Conservation (phyloP, 2,797 vertebrate genomes). For the Thaleichthys pacificus region DNA sequence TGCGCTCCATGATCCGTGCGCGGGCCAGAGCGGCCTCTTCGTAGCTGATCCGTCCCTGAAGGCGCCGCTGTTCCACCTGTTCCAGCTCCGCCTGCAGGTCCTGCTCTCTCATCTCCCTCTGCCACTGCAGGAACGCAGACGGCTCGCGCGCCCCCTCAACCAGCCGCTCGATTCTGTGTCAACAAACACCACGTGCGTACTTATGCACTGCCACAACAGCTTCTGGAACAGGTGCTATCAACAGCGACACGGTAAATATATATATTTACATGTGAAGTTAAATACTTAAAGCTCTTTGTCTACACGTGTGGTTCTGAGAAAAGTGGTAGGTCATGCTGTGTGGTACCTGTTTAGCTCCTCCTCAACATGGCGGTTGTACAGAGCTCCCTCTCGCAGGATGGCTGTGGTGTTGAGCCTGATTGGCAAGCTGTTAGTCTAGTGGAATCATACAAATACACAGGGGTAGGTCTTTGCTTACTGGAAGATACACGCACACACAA, state of each 20-base stretch:
- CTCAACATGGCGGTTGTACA: conserved; percentile 82
- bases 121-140: conserved; percentile 85
- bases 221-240: background rate
- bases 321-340: background rate
- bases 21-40: conserved; percentile 82
- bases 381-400: conserved; percentile 83
- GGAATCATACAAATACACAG: conserved; percentile 26
- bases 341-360: conserved; percentile 85
- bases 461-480: background rate
- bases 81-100: conserved; percentile 78
- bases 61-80: conserved; percentile 68
- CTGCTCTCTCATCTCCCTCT: conserved; percentile 80
- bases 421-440: conserved; percentile 72
- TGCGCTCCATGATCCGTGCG: conserved; percentile 73
- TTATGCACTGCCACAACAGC: background rate
- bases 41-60: conserved; percentile 81
- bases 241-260: background rate
- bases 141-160: conserved; percentile 77
- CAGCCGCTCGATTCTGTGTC: conserved; percentile 80
- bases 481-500: background rate
- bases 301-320: too few species aligned
- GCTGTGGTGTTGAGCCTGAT: conserved; percentile 87
- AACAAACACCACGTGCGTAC: conserved; percentile 1
- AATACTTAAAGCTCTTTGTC: too few species aligned
- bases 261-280: too few species aligned